Conservation (phyloP, 2,113 vertebrate species). For the Isichthys henryi region DNA sequence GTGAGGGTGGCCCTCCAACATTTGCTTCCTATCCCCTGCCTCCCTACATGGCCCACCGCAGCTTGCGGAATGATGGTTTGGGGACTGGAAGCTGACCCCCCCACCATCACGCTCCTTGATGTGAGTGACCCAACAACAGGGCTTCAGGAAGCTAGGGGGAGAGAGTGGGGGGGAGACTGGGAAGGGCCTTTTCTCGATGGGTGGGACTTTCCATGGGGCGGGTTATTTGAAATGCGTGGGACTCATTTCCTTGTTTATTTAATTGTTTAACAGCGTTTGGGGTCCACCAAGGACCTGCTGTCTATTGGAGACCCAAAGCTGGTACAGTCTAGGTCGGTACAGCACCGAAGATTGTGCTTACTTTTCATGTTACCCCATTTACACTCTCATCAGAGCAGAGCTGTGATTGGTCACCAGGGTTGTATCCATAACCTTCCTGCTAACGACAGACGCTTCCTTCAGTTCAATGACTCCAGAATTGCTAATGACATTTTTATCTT, state of each 20-base stretch:
- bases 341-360: background rate
- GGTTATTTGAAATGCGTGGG: background rate
- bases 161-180: background rate
- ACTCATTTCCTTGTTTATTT: background rate
- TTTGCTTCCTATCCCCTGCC: conserved; percentile 21
- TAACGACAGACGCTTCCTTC: background rate
- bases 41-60: background rate
- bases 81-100: conserved; percentile 22
- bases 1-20: conserved; percentile 10
- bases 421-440: background rate
- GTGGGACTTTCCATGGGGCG: background rate
- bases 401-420: background rate
- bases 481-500: conserved; percentile 56
- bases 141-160: conserved; percentile 10
- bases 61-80: background rate
- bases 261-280: background rate
- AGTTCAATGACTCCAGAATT: conserved; percentile 51
- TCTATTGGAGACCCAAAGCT: background rate
- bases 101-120: conserved; percentile 14
- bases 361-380: background rate
- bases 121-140: conserved; percentile 10
- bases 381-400: background rate
- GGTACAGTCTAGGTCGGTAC: background rate
- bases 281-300: background rate
- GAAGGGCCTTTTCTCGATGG: background rate